phyloP scores from a whole-genome alignment of 2,113 vertebrate genomes.

The Jaculus jaculus region DNA sequence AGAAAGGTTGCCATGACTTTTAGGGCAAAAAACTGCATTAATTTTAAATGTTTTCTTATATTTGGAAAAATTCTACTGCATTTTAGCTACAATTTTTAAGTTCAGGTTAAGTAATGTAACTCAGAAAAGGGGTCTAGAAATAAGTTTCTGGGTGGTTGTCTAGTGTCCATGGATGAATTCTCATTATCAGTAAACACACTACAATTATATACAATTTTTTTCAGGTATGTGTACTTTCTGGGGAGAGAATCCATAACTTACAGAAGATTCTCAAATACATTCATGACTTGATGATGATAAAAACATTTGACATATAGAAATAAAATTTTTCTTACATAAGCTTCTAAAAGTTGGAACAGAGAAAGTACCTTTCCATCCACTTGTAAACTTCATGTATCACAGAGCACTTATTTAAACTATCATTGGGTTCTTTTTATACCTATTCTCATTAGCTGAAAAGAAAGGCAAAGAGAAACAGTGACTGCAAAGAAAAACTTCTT shows the following conservation, averaged over 20 bases:
- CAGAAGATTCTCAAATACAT: conserved; percentile 53
- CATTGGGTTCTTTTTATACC: no score
- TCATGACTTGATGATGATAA: conserved; percentile 38
- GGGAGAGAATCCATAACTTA: conserved; percentile 18
- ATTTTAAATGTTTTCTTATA: background rate
- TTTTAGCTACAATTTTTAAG: conserved; percentile 29
- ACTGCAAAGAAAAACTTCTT: no score
- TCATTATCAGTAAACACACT: background rate
- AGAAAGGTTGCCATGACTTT: background rate
- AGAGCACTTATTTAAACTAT: no score
- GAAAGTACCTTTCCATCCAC: no score
- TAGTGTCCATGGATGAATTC: background rate
- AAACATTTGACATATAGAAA: background rate
- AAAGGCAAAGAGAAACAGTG: no score
- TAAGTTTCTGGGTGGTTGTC: conserved; percentile 3
- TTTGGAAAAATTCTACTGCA: background rate
- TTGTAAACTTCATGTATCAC: no score
- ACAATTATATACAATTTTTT: conserved; percentile 41
- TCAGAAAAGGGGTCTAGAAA: background rate
- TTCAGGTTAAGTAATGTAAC: conserved; percentile 9
- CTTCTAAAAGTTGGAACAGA: no score
- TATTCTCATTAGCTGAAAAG: no score
- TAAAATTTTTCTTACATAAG: no score
- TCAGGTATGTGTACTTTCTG: background rate
- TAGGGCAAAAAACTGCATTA: background rate